Base-by-base conservation (phyloP, 2,113 vertebrate species). In the Caracal caracal region DNA sequence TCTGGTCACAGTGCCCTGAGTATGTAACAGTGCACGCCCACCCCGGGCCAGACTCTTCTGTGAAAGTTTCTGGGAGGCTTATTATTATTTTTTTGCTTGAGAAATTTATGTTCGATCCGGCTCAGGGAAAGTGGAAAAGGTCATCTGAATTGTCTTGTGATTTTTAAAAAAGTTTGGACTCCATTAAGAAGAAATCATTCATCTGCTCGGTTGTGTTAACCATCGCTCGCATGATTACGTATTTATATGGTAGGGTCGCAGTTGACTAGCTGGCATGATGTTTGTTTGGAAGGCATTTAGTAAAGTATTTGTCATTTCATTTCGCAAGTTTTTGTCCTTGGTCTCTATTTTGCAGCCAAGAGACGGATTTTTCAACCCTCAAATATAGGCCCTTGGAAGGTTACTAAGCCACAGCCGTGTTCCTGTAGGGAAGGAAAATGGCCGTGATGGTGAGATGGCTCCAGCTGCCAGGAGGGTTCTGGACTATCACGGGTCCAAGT, bases 1-100 rank as follows among this genome's bases (percentile, higher is more conserved):
- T 8, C 0, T 0, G 16, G 63, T 35, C 73, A 2, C 17, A 3
- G 4, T 4, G 10, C 0, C 0, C 1, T 2, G 3, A 28, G 2
- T 3, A 5, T 10, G 2, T 20, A 4, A 26, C 33, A 47, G 2
- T 5, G 9, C 0, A 0, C 1, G 4, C 1, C 1, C 6, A 5
- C 9, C 22, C 37, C 22, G 2, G 4, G 13, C 40, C 0, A 20
- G 79, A 22, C 24, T 26, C 51, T 53, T 4, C 24, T 20, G 26
- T 33, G 43, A 24, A 56, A 53, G 53, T 66, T 87, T 76, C 43
- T n/a, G 49, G 37, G 88, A 78, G 47, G 22, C 37, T 66, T 66
- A 37, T 63, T 66, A 19, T 24, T 19, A 22, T 53, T 92, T 19
- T 59, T 53, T 92, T 53, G n/a, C 91, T 95, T 93, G 59, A 30